These are phyloP conservation scores for Myzus persicae DNA, from an alignment of 1,140 invertebrate genomes.

Conservation along the genomic window DNA sequence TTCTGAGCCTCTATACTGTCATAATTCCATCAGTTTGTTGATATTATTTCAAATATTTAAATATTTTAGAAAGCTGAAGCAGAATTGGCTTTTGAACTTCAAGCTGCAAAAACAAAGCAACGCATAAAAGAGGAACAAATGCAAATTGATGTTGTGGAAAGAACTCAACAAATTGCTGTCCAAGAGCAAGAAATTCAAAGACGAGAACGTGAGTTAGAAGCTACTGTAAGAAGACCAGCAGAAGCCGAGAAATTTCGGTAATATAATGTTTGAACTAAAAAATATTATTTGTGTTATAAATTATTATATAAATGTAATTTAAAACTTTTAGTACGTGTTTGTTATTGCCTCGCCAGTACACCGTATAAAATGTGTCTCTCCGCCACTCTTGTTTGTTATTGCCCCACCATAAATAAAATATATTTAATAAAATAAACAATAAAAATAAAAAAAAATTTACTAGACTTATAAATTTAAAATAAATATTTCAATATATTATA, in stretches of 20 bases:
- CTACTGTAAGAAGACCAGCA: constrained; percentile 87
- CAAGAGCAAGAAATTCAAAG: constrained; percentile 89
- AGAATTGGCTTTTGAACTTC: constrained; percentile 91
- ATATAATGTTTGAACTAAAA: constrained; percentile 26
- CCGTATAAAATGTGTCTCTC: too few relatives aligned
- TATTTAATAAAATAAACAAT: too few relatives aligned
- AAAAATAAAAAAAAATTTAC: too few relatives aligned
- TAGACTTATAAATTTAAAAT: too few relatives aligned
- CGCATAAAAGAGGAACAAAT: constrained; percentile 96
- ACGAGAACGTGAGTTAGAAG: constrained; percentile 87
- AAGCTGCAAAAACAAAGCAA: constrained; percentile 96
- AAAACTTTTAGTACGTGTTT: too few relatives aligned
- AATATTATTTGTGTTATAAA: background rate
- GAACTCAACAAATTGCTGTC: constrained; percentile 89
- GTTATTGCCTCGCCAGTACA: too few relatives aligned
- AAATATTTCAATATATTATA: too few relatives aligned
- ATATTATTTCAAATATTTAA: constrained; percentile 53
- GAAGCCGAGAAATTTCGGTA: constrained; percentile 90
- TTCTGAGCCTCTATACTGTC: too few relatives aligned
- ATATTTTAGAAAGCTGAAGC: constrained; percentile 82
- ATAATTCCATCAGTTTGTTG: too few relatives aligned
- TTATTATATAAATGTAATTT: background rate
- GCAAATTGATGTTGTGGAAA: constrained; percentile 93
- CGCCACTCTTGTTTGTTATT: too few relatives aligned
- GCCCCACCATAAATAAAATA: too few relatives aligned